These are phyloP conservation scores for Corvus cornix DNA, from an alignment of 2,113 vertebrate species.

Conservation along the genomic window DNA sequence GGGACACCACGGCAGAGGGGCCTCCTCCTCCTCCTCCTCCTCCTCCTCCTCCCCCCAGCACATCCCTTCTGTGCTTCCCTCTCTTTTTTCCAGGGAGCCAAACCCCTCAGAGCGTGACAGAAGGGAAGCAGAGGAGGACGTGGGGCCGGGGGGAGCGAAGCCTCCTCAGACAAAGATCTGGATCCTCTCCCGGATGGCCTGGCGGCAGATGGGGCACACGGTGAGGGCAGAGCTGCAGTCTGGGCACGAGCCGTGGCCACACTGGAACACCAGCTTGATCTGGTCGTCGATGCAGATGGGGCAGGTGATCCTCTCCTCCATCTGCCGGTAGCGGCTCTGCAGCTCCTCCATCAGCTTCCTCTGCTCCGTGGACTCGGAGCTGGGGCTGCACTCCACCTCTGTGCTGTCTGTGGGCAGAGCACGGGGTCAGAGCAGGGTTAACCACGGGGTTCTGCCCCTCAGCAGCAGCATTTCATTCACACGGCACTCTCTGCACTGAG, in stretches of 20 bases:
- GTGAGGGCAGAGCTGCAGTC: slow-evolving; percentile 90
- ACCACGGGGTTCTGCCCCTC: neutral
- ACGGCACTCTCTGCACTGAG: neutral
- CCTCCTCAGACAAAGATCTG: slow-evolving; percentile 86
- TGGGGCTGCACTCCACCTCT: slow-evolving; percentile 85
- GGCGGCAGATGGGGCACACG: slow-evolving; percentile 94
- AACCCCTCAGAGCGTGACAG: fast-evolving
- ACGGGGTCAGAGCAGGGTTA: fast-evolving
- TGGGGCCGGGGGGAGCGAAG: neutral
- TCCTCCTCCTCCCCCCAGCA: neutral
- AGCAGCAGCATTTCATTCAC: neutral
- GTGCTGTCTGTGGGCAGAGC: slow-evolving; percentile 83
- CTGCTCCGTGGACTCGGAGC: slow-evolving; percentile 82
- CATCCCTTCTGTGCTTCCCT: neutral
- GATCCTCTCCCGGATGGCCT: slow-evolving; percentile 86
- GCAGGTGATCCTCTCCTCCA: slow-evolving; percentile 99
- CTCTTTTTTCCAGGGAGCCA: neutral
- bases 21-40: neutral
- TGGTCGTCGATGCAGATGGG: slow-evolving; percentile 99
- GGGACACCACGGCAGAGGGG: neutral
- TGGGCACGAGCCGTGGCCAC: slow-evolving; percentile 93
- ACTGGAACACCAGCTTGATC: slow-evolving; percentile 98
- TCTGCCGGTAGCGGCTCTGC: slow-evolving; percentile 95
- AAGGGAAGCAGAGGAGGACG: neutral
- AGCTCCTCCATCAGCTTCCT: slow-evolving; percentile 96